Evolutionary conservation across 1,140 invertebrate genomes (phyloP), one percentile per base, ranked within the genome.

Genomic region (Bombus impatiens): DNA sequence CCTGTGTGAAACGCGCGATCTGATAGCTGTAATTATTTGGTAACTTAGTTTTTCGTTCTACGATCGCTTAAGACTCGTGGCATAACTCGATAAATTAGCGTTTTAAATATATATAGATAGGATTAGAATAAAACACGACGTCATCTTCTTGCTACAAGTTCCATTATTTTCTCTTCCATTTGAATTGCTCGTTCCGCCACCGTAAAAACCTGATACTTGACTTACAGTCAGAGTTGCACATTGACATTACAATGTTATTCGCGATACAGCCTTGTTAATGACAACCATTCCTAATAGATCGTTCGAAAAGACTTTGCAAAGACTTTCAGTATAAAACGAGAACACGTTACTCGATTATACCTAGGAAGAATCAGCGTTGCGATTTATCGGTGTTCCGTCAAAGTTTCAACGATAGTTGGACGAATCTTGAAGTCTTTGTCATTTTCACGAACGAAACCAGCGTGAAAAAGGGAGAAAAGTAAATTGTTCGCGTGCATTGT

Each of bases 401-500:
- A 59, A 59, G 28, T 59, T 28, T 59, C 25, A 10, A 28, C 25
- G 25, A 25, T 10, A 28, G 25, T 28, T 59, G 8, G 0, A 28
- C 25, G 22, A 28, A 59, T 25, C 28, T 62, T 4, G 28, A 10
- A 28, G 4, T 62, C 59, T 13, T 28, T 28, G 1, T 59, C 28
- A 12, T n/a, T n/a, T 62, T 62, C 59, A 4, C 3, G 1, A 59
- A 59, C 9, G 25, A 28, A 28, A 59, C 8, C 9, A 59, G 25
- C 25, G 57, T 59, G 8, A 28, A n/a, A 18, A 42, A 5, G 25
- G 22, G 9, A 35, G 18, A 18, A 35, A 35, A 15, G 65, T 35
- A 22, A 22, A 12, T 37, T 25, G 76, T 25, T 79, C 35, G 68
- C 57, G 53, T 32, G 83, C 18, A 65, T 80, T 85, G 83, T 85